Percentiles rank a stretch among this genome's conserved stretches.
These are phyloP conservation scores for Allygus modestus DNA, from an alignment of 2,888 invertebrate genomes.

Conservation along the genomic window DNA sequence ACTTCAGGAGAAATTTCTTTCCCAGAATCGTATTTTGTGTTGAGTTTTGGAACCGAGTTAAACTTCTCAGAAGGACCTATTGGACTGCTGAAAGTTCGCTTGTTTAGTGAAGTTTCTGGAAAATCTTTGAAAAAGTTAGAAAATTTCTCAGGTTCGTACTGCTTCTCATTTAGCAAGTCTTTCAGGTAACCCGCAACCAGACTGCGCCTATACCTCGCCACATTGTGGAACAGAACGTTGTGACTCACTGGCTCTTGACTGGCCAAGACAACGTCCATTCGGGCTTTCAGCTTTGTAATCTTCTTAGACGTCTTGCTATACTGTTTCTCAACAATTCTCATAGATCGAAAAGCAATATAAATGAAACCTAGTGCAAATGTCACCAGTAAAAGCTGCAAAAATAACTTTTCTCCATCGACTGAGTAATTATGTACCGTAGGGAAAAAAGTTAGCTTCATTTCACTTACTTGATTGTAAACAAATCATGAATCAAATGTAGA, in stretches of 20 bases:
- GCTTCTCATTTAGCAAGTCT: not conserved
- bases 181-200: not conserved
- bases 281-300: not conserved
- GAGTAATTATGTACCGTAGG: not conserved
- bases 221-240: not conserved
- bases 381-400: not conserved
- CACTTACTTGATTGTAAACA: not conserved
- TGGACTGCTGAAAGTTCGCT: not conserved
- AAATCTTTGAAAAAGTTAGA: not conserved
- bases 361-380: not conserved
- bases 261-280: not conserved
- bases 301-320: not conserved
- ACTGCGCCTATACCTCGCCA: not conserved
- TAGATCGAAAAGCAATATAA: not conserved
- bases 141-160: not conserved
- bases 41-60: not conserved
- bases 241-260: not conserved
- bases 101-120: not conserved
- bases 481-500: too few species aligned
- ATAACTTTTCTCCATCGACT: slow-evolving; percentile 16
- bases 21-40: not conserved
- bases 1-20: not conserved
- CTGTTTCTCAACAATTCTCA: slow-evolving; percentile 4
- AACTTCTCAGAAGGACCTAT: not conserved
- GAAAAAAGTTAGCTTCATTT: not conserved